These are phyloP conservation scores for Lampropteryx suffumata DNA, from an alignment of 2,888 invertebrate species.

Conservation along the genomic window DNA sequence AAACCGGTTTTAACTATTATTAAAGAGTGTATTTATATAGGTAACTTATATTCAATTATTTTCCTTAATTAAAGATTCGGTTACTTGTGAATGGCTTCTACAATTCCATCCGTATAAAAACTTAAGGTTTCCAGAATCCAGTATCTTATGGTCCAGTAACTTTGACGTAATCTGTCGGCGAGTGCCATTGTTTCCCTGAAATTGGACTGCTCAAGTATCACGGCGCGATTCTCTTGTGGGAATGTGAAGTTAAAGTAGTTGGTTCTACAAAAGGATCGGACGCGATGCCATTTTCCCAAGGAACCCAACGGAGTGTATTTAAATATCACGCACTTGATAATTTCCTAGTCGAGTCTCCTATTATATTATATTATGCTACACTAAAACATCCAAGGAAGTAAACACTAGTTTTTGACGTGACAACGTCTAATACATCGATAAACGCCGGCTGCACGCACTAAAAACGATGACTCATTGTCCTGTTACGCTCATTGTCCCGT, in stretches of 20 bases:
- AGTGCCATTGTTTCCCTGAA: slow-evolving; percentile 19
- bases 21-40: too few species aligned
- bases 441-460: too few species aligned
- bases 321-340: neutral
- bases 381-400: too few species aligned
- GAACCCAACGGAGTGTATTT: neutral
- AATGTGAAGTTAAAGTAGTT: slow-evolving; percentile 27
- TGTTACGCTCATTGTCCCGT: too few species aligned
- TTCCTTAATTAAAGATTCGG: neutral
- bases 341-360: too few species aligned
- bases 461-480: too few species aligned
- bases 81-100: neutral
- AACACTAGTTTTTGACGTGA: too few species aligned
- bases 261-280: slow-evolving; percentile 6
- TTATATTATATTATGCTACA: too few species aligned
- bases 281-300: slow-evolving; percentile 16
- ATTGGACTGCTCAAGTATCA: slow-evolving; percentile 15
- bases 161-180: slow-evolving; percentile 10
- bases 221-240: slow-evolving; percentile 22
- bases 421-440: too few species aligned
- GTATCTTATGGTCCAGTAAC: slow-evolving; percentile 5
- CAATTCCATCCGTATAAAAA: neutral
- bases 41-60: too few species aligned
- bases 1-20: too few species aligned
- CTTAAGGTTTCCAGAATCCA: neutral